Conservation (phyloP, 1,140 invertebrate species). For the Matsumurasca onukii region DNA sequence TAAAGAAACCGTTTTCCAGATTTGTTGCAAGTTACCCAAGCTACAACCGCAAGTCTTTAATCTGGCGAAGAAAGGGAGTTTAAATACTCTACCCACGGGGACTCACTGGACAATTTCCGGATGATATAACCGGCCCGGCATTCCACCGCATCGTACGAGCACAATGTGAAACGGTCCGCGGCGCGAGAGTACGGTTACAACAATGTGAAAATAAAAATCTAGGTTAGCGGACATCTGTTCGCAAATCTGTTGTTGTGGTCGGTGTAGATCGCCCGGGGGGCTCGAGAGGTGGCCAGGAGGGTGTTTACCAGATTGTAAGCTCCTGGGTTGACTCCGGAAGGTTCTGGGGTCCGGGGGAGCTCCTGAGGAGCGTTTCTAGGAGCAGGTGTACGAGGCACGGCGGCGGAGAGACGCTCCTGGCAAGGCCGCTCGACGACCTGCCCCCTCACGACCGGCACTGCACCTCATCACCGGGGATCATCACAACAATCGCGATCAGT, state of each 20-base stretch:
- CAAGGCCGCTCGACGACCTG: conserved; percentile 9
- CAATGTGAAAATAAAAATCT: conserved; percentile 33
- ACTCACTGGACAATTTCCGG: too few relatives aligned
- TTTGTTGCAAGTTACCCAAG: too few relatives aligned
- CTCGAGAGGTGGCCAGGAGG: not conserved
- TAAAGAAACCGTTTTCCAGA: too few relatives aligned
- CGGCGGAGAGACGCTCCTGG: not conserved
- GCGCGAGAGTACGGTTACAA: not conserved
- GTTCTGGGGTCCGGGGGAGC: not conserved
- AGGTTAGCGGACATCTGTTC: conserved; percentile 20
- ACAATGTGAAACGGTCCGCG: conserved; percentile 14
- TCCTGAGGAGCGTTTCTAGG: too few relatives aligned
- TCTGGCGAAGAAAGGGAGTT: too few relatives aligned
- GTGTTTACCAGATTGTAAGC: not conserved
- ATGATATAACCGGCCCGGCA: too few relatives aligned
- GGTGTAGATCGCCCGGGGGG: conserved; percentile 34
- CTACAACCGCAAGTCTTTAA: too few relatives aligned
- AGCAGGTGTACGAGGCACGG: not conserved
- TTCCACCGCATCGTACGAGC: too few relatives aligned
- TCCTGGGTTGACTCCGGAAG: not conserved
- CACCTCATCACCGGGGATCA: too few relatives aligned
- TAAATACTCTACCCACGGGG: too few relatives aligned
- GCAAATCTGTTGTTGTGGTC: conserved; percentile 21
- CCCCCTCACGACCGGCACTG: conserved; percentile 4
- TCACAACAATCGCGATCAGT: too few relatives aligned